Evolutionary conservation across 2,113 vertebrate species (phyloP).

Genomic region (Phainopepla nitens): DNA sequence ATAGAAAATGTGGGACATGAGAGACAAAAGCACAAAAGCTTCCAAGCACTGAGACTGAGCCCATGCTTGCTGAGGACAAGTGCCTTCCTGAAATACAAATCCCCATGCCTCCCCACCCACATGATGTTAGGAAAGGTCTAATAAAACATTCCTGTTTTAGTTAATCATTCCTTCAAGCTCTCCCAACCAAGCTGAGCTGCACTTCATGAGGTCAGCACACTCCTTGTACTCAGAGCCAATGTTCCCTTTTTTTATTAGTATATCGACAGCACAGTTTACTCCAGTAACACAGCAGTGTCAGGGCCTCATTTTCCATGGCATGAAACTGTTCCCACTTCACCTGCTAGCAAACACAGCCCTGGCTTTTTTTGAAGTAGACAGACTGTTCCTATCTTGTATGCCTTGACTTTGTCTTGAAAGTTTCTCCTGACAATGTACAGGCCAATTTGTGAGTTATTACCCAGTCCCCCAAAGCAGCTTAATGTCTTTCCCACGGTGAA

Average conservation of each 20-base stretch:
- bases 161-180: slow-evolving; percentile 27
- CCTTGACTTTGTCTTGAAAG: not conserved
- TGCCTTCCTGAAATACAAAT: not conserved
- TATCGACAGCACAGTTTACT: not conserved
- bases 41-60: not conserved
- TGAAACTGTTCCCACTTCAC: not conserved
- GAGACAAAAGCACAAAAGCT: not conserved
- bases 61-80: not conserved
- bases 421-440: not conserved
- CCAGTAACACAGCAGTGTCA: not conserved
- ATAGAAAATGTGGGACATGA: not conserved
- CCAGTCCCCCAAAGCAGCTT: not conserved
- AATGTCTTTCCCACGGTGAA: not conserved
- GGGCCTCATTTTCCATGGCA: not conserved
- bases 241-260: not conserved
- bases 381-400: not conserved
- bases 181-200: not conserved
- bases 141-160: not conserved
- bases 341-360: not conserved
- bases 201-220: not conserved
- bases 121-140: not conserved
- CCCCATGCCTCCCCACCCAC: not conserved
- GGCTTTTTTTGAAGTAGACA: not conserved
- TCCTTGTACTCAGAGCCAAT: not conserved
- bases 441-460: not conserved